Evolutionary conservation across 2,797 vertebrate species (phyloP), one percentile per base, ranked within the genome.

Genomic region (Clangula hyemalis): DNA sequence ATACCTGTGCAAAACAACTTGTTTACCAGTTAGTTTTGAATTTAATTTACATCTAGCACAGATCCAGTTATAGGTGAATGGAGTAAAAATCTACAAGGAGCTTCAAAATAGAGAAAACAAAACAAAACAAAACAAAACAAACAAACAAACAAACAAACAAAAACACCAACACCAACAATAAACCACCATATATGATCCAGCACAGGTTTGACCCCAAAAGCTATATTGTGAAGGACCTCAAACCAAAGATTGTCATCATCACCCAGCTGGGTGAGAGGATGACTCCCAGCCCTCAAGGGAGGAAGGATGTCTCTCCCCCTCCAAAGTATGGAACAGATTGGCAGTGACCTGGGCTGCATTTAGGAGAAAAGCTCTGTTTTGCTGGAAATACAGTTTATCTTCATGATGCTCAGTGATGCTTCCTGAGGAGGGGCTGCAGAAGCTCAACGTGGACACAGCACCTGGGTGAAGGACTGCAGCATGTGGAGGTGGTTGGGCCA

Each of bases 1-100:
- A 91, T 93, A 93, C 70, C 85, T 94, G 79, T 84, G 76, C 76
- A 94, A 93, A 95, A 90, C 87, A 93, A 89, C 82, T 41, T 92
- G 76, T 87, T 96, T 84, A 75, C 66, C 80, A 77, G 87, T 94
- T 80, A 89, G 39, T 83, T 96, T 94, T 92, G 75, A 89, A 89
- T 92, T 95, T 93, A 94, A 90, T 94, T 89, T 82, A 73, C 39
- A 49, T 85, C 60, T 95, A 89, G n/a, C 82, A 80, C 41, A 89
- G 39, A 58, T 94, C n/a, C 73, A 92, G 39, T 94, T 95, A 94
- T 62, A 68, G 69, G 56, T 89, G 65, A 85, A 18, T 85, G 62
- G 34, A 91, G 45, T 93, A n/a, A 85, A 30, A 83, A 62, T 51
- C 65, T 85, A 72, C 1, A 1, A 78, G 84, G 24, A 81, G 47